Conservation (phyloP, 2,888 invertebrate genomes). For the Galerucella nymphaeae region DNA sequence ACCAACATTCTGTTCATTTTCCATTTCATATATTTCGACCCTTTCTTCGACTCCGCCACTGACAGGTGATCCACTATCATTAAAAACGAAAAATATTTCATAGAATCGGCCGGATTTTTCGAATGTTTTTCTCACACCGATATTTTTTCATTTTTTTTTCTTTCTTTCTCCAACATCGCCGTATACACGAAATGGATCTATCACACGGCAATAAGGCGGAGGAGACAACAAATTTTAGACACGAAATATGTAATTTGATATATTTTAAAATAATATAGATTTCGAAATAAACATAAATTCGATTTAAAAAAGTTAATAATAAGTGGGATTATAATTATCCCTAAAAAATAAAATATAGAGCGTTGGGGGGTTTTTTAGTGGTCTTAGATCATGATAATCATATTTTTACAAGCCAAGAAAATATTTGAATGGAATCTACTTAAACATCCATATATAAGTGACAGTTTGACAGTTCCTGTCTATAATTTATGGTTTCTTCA, state of each 20-base stretch:
- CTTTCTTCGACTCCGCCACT: neutral
- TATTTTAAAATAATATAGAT: constrained; percentile 4
- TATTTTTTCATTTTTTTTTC: constrained; percentile 14
- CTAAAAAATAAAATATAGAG: too few relatives aligned
- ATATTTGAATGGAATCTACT: too few relatives aligned
- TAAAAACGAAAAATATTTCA: constrained; percentile 39
- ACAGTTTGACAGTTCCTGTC: too few relatives aligned
- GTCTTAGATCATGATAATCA: too few relatives aligned
- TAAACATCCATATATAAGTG: too few relatives aligned
- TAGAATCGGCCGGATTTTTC: constrained; percentile 40
- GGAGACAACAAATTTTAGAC: constrained; percentile 27
- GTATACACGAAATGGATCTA: constrained; percentile 7
- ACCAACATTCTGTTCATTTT: too few relatives aligned
- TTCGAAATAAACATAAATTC: neutral
- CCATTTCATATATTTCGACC: too few relatives aligned
- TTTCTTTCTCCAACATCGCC: constrained; percentile 8
- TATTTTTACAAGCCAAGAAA: too few relatives aligned
- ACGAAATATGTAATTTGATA: constrained; percentile 21
- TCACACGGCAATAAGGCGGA: constrained; percentile 19
- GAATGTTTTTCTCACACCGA: constrained; percentile 44
- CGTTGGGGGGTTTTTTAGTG: too few relatives aligned
- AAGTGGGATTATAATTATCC: neutral
- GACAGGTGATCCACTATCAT: constrained; percentile 28
- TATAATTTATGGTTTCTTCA: too few relatives aligned
- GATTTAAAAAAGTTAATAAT: neutral